These are phyloP conservation scores for Lathronympha strigana DNA, from an alignment of 2,888 invertebrate genomes.

Conservation along the genomic window DNA sequence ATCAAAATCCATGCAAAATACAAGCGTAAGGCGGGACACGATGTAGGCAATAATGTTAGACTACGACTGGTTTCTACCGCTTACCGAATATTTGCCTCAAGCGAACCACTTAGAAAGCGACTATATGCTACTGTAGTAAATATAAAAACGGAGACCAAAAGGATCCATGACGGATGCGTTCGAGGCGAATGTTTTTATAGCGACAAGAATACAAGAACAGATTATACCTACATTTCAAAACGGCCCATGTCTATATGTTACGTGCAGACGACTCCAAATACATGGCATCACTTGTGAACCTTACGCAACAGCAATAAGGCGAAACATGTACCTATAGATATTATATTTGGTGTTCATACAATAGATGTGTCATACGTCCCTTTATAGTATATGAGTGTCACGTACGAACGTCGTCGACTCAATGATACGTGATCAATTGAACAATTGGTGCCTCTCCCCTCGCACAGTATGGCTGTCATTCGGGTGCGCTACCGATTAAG, in stretches of 20 bases:
- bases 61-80: background rate
- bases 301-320: background rate
- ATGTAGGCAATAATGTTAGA: slow-evolving; percentile 38
- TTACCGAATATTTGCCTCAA: background rate
- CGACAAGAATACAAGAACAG: background rate
- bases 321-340: background rate
- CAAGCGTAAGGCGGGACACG: slow-evolving; percentile 30
- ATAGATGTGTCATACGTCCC: background rate
- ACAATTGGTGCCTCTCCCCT: slow-evolving; percentile 55
- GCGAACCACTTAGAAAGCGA: background rate
- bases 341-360: background rate
- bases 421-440: slow-evolving; percentile 64
- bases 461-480: slow-evolving; percentile 28
- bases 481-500: slow-evolving; percentile 31
- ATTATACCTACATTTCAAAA: slow-evolving; percentile 4
- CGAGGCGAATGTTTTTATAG: background rate
- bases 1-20: slow-evolving; percentile 40
- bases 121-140: no score
- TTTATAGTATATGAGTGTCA: slow-evolving; percentile 27
- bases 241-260: background rate
- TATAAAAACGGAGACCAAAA: no score
- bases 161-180: no score
- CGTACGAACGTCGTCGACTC: slow-evolving; percentile 47
- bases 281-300: background rate
- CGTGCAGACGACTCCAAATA: background rate